Conservation (phyloP, 2,888 invertebrate species). For the Cabera pusaria region DNA sequence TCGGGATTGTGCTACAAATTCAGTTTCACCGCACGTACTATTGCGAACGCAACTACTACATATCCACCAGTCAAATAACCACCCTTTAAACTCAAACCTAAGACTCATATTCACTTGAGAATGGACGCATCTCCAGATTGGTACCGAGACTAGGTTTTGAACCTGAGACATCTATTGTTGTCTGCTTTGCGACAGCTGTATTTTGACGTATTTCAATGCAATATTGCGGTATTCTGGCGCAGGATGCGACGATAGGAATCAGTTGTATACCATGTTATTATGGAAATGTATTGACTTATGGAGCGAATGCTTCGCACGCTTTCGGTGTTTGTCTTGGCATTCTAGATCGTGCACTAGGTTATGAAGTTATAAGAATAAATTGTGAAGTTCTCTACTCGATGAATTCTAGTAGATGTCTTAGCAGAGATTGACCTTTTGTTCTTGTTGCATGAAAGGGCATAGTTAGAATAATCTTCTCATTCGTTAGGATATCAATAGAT, state of each 20-base stretch:
- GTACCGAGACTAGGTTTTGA: slow-evolving; percentile 13
- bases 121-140: slow-evolving; percentile 7
- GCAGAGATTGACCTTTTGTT: no score
- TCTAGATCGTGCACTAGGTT: no score
- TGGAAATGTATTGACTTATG: not conserved
- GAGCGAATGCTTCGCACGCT: not conserved
- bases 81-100: not conserved
- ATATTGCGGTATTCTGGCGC: slow-evolving; percentile 20
- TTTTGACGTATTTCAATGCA: slow-evolving; percentile 28
- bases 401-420: no score
- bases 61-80: slow-evolving; percentile 2
- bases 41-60: slow-evolving; percentile 20
- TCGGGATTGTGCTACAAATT: slow-evolving; percentile 30
- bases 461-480: no score
- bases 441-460: no score
- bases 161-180: slow-evolving; percentile 25
- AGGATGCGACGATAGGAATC: slow-evolving; percentile 6
- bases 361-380: no score
- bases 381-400: no score
- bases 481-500: no score
- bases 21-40: slow-evolving; percentile 31
- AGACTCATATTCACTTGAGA: not conserved
- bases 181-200: slow-evolving; percentile 26
- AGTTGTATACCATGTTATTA: slow-evolving; percentile 7
- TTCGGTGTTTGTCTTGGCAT: no score